Base-by-base conservation (phyloP, 2,113 vertebrate genomes). In the Vicugna pacos region DNA sequence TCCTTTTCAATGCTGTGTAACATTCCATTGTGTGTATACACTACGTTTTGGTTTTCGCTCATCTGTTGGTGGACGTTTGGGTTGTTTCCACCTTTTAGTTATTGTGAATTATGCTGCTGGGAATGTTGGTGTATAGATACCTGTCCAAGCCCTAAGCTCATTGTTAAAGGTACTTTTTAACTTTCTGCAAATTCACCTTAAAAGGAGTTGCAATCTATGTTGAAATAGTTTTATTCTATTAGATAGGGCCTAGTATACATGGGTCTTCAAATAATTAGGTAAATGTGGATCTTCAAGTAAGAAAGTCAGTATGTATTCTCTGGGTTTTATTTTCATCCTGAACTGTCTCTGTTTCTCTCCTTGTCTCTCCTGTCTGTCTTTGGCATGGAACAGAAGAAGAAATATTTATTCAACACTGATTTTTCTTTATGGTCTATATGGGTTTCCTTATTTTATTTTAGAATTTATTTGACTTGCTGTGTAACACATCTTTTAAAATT, bases 391-490 rank as follows among this genome's bases (percentile, higher is more conserved):
- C 26, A 48, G 20, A 84, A 50, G 50, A 7, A 60, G 38, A 76
- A 90, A 12, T 58, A 56, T 76, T 83, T 84, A 13, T 35, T 83
- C 1, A 77, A n/a, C 24, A 48, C 1, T 83, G 35, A 38, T 67
- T 90, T 94, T 94, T 38, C 22, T 76, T 76, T 32, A 46, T 26
- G n/a, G 24, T 12, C 3, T 54, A 26, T 70, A 70, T 93, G n/a
- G 22, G 7, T 12, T 62, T 70, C 30, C 38, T 60, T 93, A 88
- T 42, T 52, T 88, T 89, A 89, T 94, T 81, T 81, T 76, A 76
- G 22, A 32, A 38, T 76, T 84, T 28, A 22, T 76, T 94, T 76
- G 12, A 46, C 24, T 90, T 89, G 46, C n/a, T 70, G 5, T 62
- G 28, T 72, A 72, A 60, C 32, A 26, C n/a, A 17, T 56, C 26